Percentiles rank a stretch among this genome's conserved stretches.
phyloP scores from a whole-genome alignment of 1,140 invertebrate genomes.

The Amyelois transitella region DNA sequence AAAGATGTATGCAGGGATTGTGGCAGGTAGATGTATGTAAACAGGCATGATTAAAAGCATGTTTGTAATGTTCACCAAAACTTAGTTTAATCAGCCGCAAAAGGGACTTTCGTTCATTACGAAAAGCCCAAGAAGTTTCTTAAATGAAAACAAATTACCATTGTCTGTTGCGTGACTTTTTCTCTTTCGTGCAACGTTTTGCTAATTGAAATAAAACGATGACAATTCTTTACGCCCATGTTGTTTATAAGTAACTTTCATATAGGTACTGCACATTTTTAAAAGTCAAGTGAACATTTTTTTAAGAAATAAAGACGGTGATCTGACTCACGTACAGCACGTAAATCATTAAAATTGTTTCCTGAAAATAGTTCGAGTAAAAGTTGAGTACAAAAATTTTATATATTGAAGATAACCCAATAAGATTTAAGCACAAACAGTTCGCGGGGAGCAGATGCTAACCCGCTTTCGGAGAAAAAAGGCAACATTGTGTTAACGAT shows the following conservation, averaged over 20 bases:
- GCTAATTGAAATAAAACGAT: conserved; percentile 24
- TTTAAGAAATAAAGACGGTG: no score
- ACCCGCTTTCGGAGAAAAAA: conserved; percentile 45
- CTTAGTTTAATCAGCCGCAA: no score
- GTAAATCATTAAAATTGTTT: not conserved
- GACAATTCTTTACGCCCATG: not conserved
- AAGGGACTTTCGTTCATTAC: not conserved
- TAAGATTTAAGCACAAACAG: conserved; percentile 3
- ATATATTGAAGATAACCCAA: not conserved
- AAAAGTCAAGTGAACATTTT: not conserved
- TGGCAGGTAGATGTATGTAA: no score
- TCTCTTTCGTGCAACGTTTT: not conserved
- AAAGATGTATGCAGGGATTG: no score
- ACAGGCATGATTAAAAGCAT: no score
- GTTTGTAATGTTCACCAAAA: no score
- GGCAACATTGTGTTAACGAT: conserved; percentile 66
- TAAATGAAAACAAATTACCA: conserved; percentile 23
- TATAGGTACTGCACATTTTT: not conserved
- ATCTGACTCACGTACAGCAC: no score
- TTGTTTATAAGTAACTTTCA: not conserved
- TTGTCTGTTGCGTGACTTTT: conserved; percentile 6
- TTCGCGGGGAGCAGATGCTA: conserved; percentile 46
- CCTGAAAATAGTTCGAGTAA: not conserved
- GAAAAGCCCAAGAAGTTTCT: not conserved
- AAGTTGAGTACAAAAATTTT: not conserved